phyloP scores from a whole-genome alignment of 2,888 invertebrate species.

The Pedicia rivosa region DNA sequence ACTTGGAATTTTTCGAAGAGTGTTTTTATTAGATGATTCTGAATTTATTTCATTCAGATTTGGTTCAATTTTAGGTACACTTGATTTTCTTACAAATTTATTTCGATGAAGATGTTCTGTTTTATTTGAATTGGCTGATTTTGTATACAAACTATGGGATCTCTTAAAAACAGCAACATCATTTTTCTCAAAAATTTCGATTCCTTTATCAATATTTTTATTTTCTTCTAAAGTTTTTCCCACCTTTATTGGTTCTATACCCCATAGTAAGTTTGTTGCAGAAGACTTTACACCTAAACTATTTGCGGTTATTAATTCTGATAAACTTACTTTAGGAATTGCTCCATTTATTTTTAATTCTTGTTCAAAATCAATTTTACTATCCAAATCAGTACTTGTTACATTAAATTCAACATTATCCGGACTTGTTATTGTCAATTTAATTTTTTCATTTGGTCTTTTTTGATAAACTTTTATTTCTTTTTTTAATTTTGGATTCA shows the following conservation, averaged over 20 bases:
- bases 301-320: conserved; percentile 27
- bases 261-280: conserved; percentile 31
- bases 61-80: too few species aligned
- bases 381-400: conserved; percentile 12
- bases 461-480: conserved; percentile 13
- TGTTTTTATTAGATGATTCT: too few species aligned
- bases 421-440: conserved; percentile 26
- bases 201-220: conserved; percentile 22
- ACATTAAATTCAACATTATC: conserved; percentile 21
- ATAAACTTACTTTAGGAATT: conserved; percentile 21
- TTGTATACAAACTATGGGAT: too few species aligned
- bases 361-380: conserved; percentile 20
- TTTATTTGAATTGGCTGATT: too few species aligned
- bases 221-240: conserved; percentile 25
- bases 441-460: conserved; percentile 14
- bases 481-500: conserved; percentile 19
- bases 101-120: too few species aligned
- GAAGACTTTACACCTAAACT: too few species aligned
- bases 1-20: too few species aligned
- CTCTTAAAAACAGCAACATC: too few species aligned
- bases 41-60: too few species aligned
- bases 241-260: conserved; percentile 27
- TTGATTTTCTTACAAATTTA: too few species aligned
- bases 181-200: conserved; percentile 18
- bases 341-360: conserved; percentile 12